Evolutionary conservation across 2,888 invertebrate genomes (phyloP), one percentile per base, ranked within the genome.

Genomic region (Cheilosia variabilis): DNA sequence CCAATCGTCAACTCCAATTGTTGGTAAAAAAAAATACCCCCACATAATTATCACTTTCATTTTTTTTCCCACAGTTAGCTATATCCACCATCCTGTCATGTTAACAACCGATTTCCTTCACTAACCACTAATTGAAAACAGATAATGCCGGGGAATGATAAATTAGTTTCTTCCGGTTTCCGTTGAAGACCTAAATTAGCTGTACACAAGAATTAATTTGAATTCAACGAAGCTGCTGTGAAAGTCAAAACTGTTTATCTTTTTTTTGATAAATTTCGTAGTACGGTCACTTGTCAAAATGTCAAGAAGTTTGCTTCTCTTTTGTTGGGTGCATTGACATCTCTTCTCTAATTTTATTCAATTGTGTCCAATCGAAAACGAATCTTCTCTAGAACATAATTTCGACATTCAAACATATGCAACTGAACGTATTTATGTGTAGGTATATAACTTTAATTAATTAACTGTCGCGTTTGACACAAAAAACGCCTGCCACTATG

Each of bases 121-220:
- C 60, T 50, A 50, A 17, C 53, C 55, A 60, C 75, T 75, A 84
- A 84, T 84, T 84, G 69, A 71, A 75, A 79, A 71, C 71, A 75
- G 41, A 79, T 84, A 78, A 15, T 37, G 45, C 34, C 60, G 52
- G 22, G 17, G 62, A 69, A 37, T 66, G 79, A 84, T 75, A 65
- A 75, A 84, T 84, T 75, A 66, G 79, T 43, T 22, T 37, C 66
- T 66, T 84, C 84, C 84, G 34, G 84, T 69, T 75, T 84, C 79
- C 71, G 78, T 31, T 71, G 69, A 55, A 60, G 65, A 27, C 37
- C 65, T 65, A 52, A 57, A 53, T 71, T 31, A 50, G 43, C 60
- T 37, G 60, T 69, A 45, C 24, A 43, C 57, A 58, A 62, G 45
- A 83, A 84, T 58, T 71, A 58, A 71, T 71, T 79, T 41, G 13